Base-by-base conservation (phyloP, 2,888 invertebrate genomes). In the Anthophora plumipes region DNA sequence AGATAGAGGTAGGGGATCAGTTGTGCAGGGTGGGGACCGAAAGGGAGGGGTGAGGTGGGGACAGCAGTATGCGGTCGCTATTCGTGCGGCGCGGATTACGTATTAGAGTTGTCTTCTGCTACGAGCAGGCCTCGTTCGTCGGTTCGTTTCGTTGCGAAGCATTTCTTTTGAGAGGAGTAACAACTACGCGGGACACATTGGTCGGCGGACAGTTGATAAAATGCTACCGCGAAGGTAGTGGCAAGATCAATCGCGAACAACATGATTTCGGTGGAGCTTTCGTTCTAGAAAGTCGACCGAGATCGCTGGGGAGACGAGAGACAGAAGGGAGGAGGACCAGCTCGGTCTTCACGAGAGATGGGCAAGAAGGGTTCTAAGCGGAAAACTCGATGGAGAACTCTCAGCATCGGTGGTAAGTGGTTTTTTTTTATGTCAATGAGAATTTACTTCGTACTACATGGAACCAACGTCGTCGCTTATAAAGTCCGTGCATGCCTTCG, bases 351-450 rank as follows among this genome's bases (percentile, higher is more conserved):
- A 63, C 80, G 84, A 86, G 84, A 90, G 89, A 95, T 95, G 95
- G 95, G 95, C 92, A 95, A 95, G 92, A 95, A 95, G 93, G 94
- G 94, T 84, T 93, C 92, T 57, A 94, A 94, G 88, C 94, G 95
- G 91, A 95, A 95, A 93, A 95, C 95, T 87, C 94, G 95, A 92
- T 95, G 95, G 95, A 94, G 95, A 92, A 94, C 95, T 88, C 94
- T 95, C 88, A 94, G 95, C 85, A 95, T 95, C 90, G 94, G 94
- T 88, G 94, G 95, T 95, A 91, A 94, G 94, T 93, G 84, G 63
- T 60, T 48, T 46, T 64, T 37, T 46, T 66, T 31, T 20, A 70
- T 61, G 60, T 71, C 64, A 57, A 60, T 50, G 54, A 52, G 31
- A 59, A 60, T 22, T 41, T 57, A 14, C 50, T 37, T n/a, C 22